A percentile compares a stretch with the other conserved stretches of the same genome.
These are phyloP conservation scores for Silvanus unidentatus DNA, from an alignment of 2,888 invertebrate species.

Conservation along the genomic window DNA sequence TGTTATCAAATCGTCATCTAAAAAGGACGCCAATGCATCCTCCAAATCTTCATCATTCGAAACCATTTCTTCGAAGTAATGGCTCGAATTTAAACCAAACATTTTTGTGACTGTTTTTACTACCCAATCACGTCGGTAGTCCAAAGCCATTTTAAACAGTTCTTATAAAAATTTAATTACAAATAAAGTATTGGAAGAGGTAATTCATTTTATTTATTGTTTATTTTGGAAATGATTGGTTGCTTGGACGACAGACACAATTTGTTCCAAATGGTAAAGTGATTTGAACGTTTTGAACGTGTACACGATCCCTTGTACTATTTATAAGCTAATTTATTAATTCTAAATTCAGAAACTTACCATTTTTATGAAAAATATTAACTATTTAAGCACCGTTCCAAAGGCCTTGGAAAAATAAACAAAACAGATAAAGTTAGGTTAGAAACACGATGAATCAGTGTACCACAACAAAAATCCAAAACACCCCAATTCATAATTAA, in stretches of 20 bases:
- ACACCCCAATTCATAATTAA: not conserved
- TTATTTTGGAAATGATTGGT: not conserved
- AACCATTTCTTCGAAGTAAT: constrained; percentile 56
- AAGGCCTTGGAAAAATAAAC: no score
- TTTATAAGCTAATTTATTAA: no score
- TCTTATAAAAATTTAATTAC: not conserved
- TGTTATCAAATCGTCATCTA: constrained; percentile 50
- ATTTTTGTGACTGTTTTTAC: constrained; percentile 56
- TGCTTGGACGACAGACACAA: not conserved
- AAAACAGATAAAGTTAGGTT: no score
- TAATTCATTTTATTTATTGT: not conserved
- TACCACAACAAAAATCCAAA: not conserved
- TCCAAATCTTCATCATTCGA: constrained; percentile 50
- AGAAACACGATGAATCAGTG: no score
- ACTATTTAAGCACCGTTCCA: no score
- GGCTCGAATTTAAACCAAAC: constrained; percentile 53
- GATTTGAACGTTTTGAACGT: no score
- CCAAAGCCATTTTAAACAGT: constrained; percentile 40
- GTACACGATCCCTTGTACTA: no score
- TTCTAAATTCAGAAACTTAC: no score
- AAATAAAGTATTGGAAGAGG: not conserved
- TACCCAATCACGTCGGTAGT: constrained; percentile 64
- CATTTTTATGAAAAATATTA: no score
- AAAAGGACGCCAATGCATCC: constrained; percentile 50
- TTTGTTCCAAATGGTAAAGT: no score